Base-by-base conservation (phyloP, 1,140 invertebrate species). In the Penaeus japonicus region DNA sequence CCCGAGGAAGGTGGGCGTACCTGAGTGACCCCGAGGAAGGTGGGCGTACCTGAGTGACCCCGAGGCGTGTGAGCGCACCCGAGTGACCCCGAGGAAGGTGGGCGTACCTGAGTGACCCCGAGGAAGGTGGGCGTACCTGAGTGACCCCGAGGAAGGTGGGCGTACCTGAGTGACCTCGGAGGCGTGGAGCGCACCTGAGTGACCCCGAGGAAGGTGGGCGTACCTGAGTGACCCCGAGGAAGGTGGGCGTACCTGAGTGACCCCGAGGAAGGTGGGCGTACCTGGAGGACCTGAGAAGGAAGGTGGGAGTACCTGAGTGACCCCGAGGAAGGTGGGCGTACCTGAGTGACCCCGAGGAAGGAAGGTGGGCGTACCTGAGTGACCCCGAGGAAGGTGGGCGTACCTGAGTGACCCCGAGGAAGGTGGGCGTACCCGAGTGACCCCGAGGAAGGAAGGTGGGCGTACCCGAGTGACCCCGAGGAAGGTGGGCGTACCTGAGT, bases 321-420 rank as follows among this genome's bases (percentile, higher is more conserved):
- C 84, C n/a, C 84, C 84, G 22, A 85, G 84, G 53, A 59, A 85
- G 2, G 53, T 22, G 24, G 20, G 1, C 47, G 47, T 47, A 85
- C 84, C 84, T 85, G 39, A 0, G 84, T 79, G 20, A 85, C 84
- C n/a, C 84, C 84, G 22, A 85, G 84, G 53, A 59, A 85, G 2
- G 53, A n/a, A n/a, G n/a, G n/a, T n/a, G 47, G 47, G 1, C 47
- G 47, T 47, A 85, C 84, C 84, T 85, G 39, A 0, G 84, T 79
- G 20, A 85, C 84, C n/a, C 84, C 84, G 22, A 85, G 84, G 53
- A 59, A 85, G 2, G 53, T 22, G 24, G 20, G 1, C 47, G 47
- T 47, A 85, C 84, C 84, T 85, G 39, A 0, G 84, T 79, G 20
- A 85, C 84, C n/a, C 84, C 84, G 22, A 85, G 84, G 53, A 59